Conservation (phyloP, 2,113 vertebrate genomes). For the Nerophis lumbriciformis region DNA sequence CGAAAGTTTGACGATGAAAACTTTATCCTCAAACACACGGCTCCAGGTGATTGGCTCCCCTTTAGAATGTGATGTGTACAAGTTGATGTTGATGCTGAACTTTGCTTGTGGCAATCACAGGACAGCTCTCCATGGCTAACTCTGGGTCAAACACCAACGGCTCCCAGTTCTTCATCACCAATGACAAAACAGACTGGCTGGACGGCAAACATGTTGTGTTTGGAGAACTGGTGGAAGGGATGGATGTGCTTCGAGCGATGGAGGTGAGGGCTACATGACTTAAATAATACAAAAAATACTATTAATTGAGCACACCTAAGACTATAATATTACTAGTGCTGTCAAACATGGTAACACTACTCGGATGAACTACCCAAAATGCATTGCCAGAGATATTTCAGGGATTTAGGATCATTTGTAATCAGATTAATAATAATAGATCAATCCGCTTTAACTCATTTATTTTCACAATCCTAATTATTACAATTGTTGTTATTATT, state of each 20-base stretch:
- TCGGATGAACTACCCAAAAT: no score
- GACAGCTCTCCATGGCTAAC: slow-evolving; percentile 89
- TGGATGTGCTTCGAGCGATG: slow-evolving; percentile 84
- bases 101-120: slow-evolving; percentile 56
- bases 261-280: slow-evolving; percentile 69
- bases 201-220: slow-evolving; percentile 94
- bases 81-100: neutral
- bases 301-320: no score
- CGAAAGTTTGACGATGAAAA: slow-evolving; percentile 97
- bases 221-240: slow-evolving; percentile 89
- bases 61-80: neutral
- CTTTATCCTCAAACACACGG: slow-evolving; percentile 94
- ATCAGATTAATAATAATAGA: no score
- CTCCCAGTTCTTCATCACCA: slow-evolving; percentile 94
- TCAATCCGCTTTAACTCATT: no score
- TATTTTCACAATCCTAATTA: no score
- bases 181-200: slow-evolving; percentile 90
- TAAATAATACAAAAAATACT: no score
- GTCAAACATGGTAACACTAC: no score
- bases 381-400: no score
- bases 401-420: no score
- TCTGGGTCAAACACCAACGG: slow-evolving; percentile 85
- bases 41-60: slow-evolving; percentile 74
- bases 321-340: no score
- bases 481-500: no score